phyloP scores from a whole-genome alignment of 2,888 invertebrate species.

The Pantelozetes paolii region DNA sequence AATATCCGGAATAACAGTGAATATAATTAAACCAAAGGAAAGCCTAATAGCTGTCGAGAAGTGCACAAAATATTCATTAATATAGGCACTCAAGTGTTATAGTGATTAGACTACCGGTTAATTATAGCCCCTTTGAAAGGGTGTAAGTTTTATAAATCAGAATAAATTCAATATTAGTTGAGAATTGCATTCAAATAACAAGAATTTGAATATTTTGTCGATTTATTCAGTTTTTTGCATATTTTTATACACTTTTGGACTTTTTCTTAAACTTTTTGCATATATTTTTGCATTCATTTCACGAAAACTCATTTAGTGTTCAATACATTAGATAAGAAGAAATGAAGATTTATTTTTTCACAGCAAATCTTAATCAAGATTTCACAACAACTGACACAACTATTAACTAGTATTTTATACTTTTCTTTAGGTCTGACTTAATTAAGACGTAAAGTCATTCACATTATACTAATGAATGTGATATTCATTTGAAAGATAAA shows the following conservation, averaged over 20 bases:
- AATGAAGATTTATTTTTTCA: too few relatives aligned
- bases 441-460: conserved; percentile 20
- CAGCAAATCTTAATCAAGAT: too few relatives aligned
- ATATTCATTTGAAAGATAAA: background rate
- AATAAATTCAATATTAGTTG: background rate
- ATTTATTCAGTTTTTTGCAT: background rate
- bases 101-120: too few relatives aligned
- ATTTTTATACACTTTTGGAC: too few relatives aligned
- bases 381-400: too few relatives aligned
- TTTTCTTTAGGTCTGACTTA: background rate
- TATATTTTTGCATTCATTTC: too few relatives aligned
- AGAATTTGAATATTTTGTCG: background rate
- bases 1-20: background rate
- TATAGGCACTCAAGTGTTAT: background rate
- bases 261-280: too few relatives aligned
- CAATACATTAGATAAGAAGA: too few relatives aligned
- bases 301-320: too few relatives aligned
- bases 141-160: too few relatives aligned
- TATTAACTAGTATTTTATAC: background rate
- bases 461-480: background rate
- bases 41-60: background rate
- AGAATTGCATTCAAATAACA: background rate
- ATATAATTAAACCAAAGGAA: background rate
- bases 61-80: background rate
- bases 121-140: too few relatives aligned